Percentiles rank a stretch among this genome's conserved stretches.
Evolutionary conservation across 1,140 invertebrate species (phyloP).

Genomic region (Drosophila biarmipes): DNA sequence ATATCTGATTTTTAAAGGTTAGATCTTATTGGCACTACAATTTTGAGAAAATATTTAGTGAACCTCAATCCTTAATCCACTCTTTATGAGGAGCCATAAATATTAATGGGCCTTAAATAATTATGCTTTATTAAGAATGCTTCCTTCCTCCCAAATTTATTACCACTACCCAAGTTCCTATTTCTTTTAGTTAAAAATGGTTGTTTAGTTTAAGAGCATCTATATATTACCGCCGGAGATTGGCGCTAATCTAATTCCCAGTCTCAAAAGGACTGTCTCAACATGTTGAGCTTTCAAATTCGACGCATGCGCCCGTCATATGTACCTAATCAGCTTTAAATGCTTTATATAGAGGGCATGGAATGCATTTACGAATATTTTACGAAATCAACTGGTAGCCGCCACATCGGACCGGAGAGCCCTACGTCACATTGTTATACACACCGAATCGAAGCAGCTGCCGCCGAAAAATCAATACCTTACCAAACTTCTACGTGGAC

Average conservation of each 20-base stretch:
- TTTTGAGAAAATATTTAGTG: too few relatives aligned
- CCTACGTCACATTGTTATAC: constrained; percentile 43
- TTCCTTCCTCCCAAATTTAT: too few relatives aligned
- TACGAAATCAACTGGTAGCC: constrained; percentile 72
- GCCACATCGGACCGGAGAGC: constrained; percentile 29
- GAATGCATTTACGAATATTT: constrained; percentile 40
- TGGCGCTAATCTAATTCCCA: constrained; percentile 10
- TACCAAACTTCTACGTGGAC: constrained; percentile 40
- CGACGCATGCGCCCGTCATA: constrained; percentile 30
- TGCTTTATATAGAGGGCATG: constrained; percentile 30
- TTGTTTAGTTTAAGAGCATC: too few relatives aligned
- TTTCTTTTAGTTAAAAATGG: too few relatives aligned
- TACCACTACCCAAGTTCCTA: too few relatives aligned
- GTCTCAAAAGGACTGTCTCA: constrained; percentile 6
- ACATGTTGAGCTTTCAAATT: constrained; percentile 21
- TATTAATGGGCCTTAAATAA: too few relatives aligned
- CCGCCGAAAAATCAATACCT: constrained; percentile 68
- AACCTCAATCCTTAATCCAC: too few relatives aligned
- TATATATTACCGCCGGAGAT: not conserved
- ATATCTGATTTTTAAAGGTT: too few relatives aligned
- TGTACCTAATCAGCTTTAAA: constrained; percentile 20
- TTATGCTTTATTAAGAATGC: too few relatives aligned
- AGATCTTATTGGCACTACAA: too few relatives aligned
- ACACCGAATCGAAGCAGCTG: constrained; percentile 47
- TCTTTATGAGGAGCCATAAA: too few relatives aligned